Percentiles rank a stretch among this genome's conserved stretches.
phyloP scores from a whole-genome alignment of 2,797 vertebrate species.

The Enteromius treurensis region DNA sequence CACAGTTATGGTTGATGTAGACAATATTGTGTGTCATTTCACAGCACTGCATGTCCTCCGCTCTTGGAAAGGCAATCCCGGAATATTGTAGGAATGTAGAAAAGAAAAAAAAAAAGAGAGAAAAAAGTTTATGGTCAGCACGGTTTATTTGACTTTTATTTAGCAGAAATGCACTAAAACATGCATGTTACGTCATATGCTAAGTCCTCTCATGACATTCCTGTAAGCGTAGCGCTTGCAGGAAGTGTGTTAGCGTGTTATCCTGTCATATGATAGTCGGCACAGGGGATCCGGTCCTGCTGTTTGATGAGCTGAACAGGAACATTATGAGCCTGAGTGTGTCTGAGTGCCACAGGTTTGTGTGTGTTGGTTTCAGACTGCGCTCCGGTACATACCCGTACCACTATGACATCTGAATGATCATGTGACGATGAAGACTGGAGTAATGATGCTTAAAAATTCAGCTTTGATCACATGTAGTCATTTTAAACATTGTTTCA shows the following conservation, averaged over 20 bases:
- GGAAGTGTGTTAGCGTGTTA: neutral
- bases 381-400: slow-evolving; percentile 63
- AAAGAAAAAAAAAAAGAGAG: too few species aligned
- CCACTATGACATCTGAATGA: neutral
- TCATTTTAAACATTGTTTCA: neutral
- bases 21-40: neutral
- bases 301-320: slow-evolving; percentile 76
- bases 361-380: slow-evolving; percentile 39
- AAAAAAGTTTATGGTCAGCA: neutral
- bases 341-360: slow-evolving; percentile 47
- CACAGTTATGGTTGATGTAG: neutral
- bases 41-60: neutral
- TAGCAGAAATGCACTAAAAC: neutral
- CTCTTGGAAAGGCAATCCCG: neutral
- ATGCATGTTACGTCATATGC: too few species aligned
- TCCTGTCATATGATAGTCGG: slow-evolving; percentile 72
- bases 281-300: slow-evolving; percentile 65
- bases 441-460: neutral
- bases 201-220: too few species aligned
- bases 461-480: neutral
- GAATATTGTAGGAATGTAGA: neutral
- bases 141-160: neutral
- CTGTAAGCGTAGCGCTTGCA: too few species aligned
- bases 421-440: neutral
- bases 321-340: slow-evolving; percentile 58